Percentiles rank a stretch among this genome's conserved stretches.
These are phyloP conservation scores for Pinctada fucata DNA, from an alignment of 2,888 invertebrate species.

Conservation along the genomic window DNA sequence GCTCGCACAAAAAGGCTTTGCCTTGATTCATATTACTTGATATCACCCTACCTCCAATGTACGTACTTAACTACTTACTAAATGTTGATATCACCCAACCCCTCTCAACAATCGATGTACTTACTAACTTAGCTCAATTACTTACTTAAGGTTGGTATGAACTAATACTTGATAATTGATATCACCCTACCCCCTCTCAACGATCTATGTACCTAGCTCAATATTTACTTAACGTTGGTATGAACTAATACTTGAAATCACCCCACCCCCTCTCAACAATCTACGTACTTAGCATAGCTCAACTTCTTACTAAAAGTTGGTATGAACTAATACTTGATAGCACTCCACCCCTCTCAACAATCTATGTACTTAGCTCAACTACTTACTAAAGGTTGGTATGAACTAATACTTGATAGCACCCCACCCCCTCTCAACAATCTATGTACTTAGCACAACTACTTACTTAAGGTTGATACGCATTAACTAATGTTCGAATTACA, in stretches of 20 bases:
- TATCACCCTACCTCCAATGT: too few relatives aligned
- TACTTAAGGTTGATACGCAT: too few relatives aligned
- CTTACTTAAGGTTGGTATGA: constrained; percentile 84
- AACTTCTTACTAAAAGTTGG: constrained; percentile 87
- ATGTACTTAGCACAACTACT: too few relatives aligned
- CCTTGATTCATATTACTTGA: too few relatives aligned
- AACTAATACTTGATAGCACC: not conserved
- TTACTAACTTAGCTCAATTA: constrained; percentile 84
- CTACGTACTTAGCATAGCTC: constrained; percentile 88
- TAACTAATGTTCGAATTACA: too few relatives aligned
- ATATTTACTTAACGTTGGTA: constrained; percentile 85
- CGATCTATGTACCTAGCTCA: constrained; percentile 89
- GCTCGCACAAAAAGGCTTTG: too few relatives aligned
- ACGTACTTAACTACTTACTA: too few relatives aligned
- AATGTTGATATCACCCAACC: constrained; percentile 20
- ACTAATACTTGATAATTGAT: too few relatives aligned
- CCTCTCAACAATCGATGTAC: constrained; percentile 83
- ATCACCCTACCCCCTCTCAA: constrained; percentile 44
- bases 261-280: constrained; percentile 78
- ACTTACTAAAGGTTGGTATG: constrained; percentile 84
- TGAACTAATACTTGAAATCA: not conserved
- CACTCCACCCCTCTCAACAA: constrained; percentile 75
- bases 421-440: too few relatives aligned
- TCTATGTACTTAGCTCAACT: constrained; percentile 90
- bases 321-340: constrained; percentile 46